Percentiles rank a stretch among this genome's conserved stretches.
phyloP scores from a whole-genome alignment of 2,113 vertebrate genomes.

The Ciconia stormi region DNA sequence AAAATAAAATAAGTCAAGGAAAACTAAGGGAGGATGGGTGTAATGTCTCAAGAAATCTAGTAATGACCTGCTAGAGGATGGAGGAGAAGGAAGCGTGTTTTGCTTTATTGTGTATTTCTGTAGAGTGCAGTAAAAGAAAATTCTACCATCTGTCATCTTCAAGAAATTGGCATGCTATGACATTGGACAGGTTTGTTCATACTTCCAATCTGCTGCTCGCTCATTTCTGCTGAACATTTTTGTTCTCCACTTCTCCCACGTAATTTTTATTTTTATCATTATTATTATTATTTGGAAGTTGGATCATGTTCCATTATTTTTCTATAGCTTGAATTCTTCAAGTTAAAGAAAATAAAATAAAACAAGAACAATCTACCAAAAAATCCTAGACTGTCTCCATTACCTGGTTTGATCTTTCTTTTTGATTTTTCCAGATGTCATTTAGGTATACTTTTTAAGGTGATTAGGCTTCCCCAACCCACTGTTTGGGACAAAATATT shows the following conservation, averaged over 20 bases:
- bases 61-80: background rate
- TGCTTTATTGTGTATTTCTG: conserved; percentile 48
- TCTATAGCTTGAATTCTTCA: background rate
- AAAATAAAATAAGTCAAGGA: background rate
- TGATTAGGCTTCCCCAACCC: background rate
- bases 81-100: conserved; percentile 1
- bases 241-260: conserved; percentile 47
- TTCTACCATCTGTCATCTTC: conserved; percentile 61
- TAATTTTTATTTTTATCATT: conserved; percentile 62
- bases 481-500: background rate
- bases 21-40: background rate
- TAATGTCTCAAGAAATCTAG: background rate
- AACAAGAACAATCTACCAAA: background rate
- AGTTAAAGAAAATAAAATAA: background rate
- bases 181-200: conserved; percentile 57
- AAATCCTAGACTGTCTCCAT: background rate
- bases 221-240: conserved; percentile 55
- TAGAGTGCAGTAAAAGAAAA: conserved; percentile 43
- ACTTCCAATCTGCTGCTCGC: conserved; percentile 57
- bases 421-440: background rate
- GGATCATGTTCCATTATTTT: background rate
- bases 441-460: background rate
- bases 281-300: conserved; percentile 43
- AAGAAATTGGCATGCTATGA: conserved; percentile 56
- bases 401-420: background rate